A percentile compares a stretch with the other conserved stretches of the same genome.
These are phyloP conservation scores for Macquaria ambigua DNA, from an alignment of 2,113 vertebrate genomes.

Conservation along the genomic window DNA sequence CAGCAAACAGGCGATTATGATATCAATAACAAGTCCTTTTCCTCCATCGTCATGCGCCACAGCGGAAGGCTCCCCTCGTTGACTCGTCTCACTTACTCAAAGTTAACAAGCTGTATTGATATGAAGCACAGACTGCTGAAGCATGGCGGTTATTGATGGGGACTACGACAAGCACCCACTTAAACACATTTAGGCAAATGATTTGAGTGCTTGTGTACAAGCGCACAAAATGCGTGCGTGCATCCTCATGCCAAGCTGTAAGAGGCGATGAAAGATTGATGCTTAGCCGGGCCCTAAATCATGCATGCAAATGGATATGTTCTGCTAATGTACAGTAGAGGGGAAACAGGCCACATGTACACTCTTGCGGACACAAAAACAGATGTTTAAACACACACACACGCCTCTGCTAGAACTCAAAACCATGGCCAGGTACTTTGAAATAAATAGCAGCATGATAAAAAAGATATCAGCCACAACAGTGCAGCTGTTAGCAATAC, in stretches of 20 bases:
- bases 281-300: conserved; percentile 60
- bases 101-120: conserved; percentile 25
- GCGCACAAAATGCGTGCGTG: conserved; percentile 7
- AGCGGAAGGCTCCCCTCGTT: background rate
- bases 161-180: conserved; percentile 37
- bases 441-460: background rate
- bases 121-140: background rate
- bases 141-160: conserved; percentile 15
- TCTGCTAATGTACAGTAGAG: conserved; percentile 48
- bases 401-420: background rate
- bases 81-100: conserved; percentile 26
- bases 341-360: background rate
- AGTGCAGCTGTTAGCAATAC: background rate
- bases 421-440: background rate
- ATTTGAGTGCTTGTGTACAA: conserved; percentile 18
- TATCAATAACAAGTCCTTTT: background rate
- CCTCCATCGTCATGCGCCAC: background rate
- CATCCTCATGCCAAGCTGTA: conserved; percentile 27
- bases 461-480: background rate
- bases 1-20: background rate
- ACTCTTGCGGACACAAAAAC: background rate
- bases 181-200: conserved; percentile 45
- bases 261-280: conserved; percentile 68
- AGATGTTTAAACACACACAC: conserved; percentile 9
- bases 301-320: conserved; percentile 68